Evolutionary conservation across 2,797 vertebrate species (phyloP).

Genomic region (Cynodonichthys magdalenae): DNA sequence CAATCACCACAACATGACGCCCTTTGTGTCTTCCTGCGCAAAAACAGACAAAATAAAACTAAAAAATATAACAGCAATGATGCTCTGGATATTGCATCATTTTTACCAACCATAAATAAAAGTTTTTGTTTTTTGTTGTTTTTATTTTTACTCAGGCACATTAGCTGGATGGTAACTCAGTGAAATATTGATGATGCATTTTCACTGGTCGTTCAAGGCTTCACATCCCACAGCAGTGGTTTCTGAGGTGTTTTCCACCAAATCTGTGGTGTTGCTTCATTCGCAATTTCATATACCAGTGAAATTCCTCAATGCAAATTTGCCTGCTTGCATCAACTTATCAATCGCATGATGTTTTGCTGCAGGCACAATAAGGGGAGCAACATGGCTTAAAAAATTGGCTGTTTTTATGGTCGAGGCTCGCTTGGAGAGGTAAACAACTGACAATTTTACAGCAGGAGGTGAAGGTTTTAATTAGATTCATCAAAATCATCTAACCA

Average conservation of each 20-base stretch:
- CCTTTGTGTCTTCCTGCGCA: conserved; percentile 65
- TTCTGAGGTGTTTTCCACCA: conserved; percentile 26
- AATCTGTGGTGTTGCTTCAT: conserved; percentile 25
- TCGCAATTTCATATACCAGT: conserved; percentile 14
- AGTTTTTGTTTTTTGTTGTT: background rate
- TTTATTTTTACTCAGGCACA: conserved; percentile 46
- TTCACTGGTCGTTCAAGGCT: conserved; percentile 29
- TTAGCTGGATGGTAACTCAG: conserved; percentile 45
- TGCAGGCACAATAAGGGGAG: too few relatives aligned
- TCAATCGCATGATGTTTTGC: conserved; percentile 6
- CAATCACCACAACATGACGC: conserved; percentile 51
- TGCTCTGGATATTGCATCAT: conserved; percentile 37
- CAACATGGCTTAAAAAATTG: too few relatives aligned
- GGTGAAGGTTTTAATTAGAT: too few relatives aligned
- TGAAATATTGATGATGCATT: conserved; percentile 69
- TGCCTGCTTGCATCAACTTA: conserved; percentile 8
- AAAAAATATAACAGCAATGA: conserved; percentile 16
- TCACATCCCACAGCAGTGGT: conserved; percentile 26
- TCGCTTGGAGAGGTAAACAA: too few relatives aligned
- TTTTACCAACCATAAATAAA: conserved; percentile 55
- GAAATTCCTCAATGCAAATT: conserved; percentile 18
- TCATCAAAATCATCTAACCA: too few relatives aligned
- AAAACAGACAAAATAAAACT: conserved; percentile 38
- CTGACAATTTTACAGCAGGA: too few relatives aligned
- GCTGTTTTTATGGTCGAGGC: too few relatives aligned